These are phyloP conservation scores for Isurus oxyrinchus DNA, from an alignment of 2,113 vertebrate species.

Conservation along the genomic window DNA sequence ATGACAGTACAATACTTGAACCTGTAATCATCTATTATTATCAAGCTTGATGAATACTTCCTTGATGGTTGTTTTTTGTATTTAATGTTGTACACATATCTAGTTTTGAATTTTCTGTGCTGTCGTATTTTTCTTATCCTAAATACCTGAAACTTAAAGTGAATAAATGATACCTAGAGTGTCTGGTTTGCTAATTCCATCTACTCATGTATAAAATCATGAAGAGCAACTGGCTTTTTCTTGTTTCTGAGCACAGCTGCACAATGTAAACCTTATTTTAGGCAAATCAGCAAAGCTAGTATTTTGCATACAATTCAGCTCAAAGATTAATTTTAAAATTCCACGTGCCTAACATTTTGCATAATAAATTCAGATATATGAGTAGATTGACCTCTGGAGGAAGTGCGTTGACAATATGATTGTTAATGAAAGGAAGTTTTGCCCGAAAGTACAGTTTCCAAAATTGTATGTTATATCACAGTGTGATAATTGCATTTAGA, in stretches of 20 bases:
- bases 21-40: constrained; percentile 35
- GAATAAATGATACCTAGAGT: background rate
- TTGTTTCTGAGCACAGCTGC: background rate
- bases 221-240: background rate
- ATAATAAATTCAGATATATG: background rate
- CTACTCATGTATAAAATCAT: background rate
- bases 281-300: background rate
- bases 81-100: background rate
- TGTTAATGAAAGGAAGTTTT: background rate
- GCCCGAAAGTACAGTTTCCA: background rate
- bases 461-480: background rate
- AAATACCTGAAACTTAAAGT: background rate
- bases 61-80: constrained; percentile 7
- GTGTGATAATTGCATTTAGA: background rate
- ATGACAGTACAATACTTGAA: constrained; percentile 18
- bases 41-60: constrained; percentile 11
- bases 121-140: constrained; percentile 11
- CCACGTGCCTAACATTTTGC: background rate
- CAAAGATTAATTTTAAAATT: constrained; percentile 16
- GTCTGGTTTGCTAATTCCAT: constrained; percentile 7
- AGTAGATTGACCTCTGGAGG: background rate
- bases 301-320: background rate
- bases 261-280: background rate
- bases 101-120: background rate
- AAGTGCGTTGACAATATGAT: background rate